Evolutionary conservation across 2,888 invertebrate genomes (phyloP), one percentile per base, ranked within the genome.

Genomic region (Conistra vaccinii): DNA sequence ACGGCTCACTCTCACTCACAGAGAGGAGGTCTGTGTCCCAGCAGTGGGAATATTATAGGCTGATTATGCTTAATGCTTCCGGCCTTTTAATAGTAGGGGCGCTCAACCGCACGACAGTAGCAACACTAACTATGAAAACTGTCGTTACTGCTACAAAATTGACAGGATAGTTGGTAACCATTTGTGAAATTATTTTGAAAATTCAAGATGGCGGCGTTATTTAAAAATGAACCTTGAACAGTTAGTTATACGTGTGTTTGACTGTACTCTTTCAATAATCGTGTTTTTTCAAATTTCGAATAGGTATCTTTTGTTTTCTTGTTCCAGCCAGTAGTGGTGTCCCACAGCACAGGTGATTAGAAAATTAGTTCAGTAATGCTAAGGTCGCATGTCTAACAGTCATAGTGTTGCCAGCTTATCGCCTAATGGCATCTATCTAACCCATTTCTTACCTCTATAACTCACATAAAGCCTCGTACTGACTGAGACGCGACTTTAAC

Each of bases 321-420:
- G 0, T 26, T 55, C 7, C n/a, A 20, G 20, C n/a, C 45, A 48
- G 32, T 68, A 68, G 26, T 32, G 39, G 35, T 67, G 78, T 17
- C 71, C 32, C 12, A 51, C 23, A 65, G 20, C 35, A 51, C 23
- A 65, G 20, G 29, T 42, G 42, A 76, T 75, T 66, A 60, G n/a
- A 48, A 69, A 23, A 63, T 63, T 23, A 55, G 35, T 63, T 67
- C 51, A 55, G 68, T 82, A 82, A 80, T 82, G 67, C 39, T 20
- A 55, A 26, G 14, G 26, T 80, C 67, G 80, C 80, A 66, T 80
- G 80, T 51, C 14, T 23, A 67, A 42, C 62, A 39, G 58, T 42
- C 69, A 32, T 68, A 81, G 70, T 63, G 70, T 81, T 76, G 82
- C 69, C 81, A 80, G 62, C 39, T 68, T 80, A 76, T 80, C 78